These are phyloP conservation scores for Manis javanica DNA, from an alignment of 2,797 vertebrate species.

Conservation along the genomic window DNA sequence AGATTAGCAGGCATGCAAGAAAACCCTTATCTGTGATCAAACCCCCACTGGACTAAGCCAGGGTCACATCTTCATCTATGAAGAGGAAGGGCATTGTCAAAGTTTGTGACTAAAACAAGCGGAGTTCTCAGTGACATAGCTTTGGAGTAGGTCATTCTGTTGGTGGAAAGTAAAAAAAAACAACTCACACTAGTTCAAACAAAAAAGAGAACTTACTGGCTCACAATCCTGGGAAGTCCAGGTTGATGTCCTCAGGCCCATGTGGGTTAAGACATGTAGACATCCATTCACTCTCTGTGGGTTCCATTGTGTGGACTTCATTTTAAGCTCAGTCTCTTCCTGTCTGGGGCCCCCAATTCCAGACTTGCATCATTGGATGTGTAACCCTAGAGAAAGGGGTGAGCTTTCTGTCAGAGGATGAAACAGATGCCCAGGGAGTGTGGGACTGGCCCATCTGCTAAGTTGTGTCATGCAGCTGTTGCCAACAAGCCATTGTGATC, in stretches of 20 bases:
- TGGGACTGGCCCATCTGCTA: neutral
- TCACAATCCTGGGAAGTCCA: neutral
- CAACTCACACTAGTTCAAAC: neutral
- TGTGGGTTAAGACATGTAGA: neutral
- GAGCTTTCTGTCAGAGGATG: neutral
- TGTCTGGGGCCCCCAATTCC: neutral
- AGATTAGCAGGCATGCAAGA: neutral
- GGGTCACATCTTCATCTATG: neutral
- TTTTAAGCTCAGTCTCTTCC: neutral
- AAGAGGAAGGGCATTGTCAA: neutral
- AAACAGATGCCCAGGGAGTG: too few species aligned
- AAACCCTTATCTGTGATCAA: neutral
- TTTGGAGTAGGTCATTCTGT: neutral
- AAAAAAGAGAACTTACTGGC: neutral
- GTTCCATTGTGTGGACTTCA: neutral
- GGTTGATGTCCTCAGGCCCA: neutral
- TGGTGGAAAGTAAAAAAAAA: neutral
- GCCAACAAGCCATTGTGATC: neutral
- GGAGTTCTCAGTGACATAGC: neutral
- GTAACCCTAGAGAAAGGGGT: neutral
- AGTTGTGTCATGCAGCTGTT: too few species aligned
- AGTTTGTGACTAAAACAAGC: neutral
- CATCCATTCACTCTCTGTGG: neutral
- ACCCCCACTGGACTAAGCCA: neutral
- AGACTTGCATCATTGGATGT: neutral